A percentile compares a stretch with the other conserved stretches of the same genome.
phyloP scores from a whole-genome alignment of 2,888 invertebrate genomes.

The Macropis europaea region DNA sequence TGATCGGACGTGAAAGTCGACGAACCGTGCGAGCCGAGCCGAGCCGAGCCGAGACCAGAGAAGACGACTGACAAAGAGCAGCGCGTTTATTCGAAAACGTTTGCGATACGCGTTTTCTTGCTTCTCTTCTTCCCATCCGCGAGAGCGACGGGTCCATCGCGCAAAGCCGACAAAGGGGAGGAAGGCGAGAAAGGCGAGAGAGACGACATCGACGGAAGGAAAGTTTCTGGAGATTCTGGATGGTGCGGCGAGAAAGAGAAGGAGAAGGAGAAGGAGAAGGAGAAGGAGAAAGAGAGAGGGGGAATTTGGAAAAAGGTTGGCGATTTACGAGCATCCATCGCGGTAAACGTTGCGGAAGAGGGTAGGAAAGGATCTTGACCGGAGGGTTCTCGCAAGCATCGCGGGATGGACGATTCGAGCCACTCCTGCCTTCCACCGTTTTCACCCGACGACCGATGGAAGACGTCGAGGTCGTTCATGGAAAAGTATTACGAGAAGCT shows the following conservation, averaged over 20 bases:
- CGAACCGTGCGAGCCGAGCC: constrained; percentile 39
- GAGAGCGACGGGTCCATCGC: too few relatives aligned
- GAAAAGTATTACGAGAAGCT: constrained; percentile 12
- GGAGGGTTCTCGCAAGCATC: background rate
- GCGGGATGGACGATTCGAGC: background rate
- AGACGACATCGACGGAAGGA: background rate
- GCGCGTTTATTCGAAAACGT: background rate
- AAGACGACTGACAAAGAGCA: background rate
- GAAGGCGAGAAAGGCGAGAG: too few relatives aligned
- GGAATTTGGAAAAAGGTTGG: constrained; percentile 42
- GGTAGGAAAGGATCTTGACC: background rate
- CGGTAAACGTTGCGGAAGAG: constrained; percentile 27
- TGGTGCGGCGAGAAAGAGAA: background rate
- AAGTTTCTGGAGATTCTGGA: constrained; percentile 11
- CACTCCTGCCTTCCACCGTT: background rate
- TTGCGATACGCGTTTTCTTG: too few relatives aligned
- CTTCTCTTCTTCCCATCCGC: too few relatives aligned
- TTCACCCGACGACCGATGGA: constrained; percentile 20
- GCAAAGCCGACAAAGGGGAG: too few relatives aligned
- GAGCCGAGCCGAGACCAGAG: background rate
- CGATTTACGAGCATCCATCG: constrained; percentile 47
- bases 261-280: too few relatives aligned
- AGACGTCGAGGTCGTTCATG: constrained; percentile 34
- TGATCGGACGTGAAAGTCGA: constrained; percentile 57
- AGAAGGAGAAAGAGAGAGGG: background rate